Evolutionary conservation across 2,888 invertebrate genomes (phyloP), one percentile per base, ranked within the genome.

Genomic region (Miltochrista miniata): DNA sequence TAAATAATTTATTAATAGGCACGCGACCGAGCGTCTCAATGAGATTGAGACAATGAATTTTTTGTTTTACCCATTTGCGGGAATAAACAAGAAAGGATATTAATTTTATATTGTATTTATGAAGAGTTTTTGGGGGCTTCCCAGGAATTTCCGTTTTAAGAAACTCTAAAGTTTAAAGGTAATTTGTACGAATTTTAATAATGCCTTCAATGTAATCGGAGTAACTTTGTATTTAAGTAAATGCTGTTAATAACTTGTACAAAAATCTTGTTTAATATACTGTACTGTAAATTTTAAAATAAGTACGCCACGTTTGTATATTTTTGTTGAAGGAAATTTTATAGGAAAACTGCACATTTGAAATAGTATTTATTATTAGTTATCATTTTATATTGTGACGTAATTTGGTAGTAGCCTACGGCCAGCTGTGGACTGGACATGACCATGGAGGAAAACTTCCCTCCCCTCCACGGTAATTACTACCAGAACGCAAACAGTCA

Each of bases 71-170:
- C 49, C 64, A 61, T 64, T 64, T 50, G 45, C 42, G 36, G 45
- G 45, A 56, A 51, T 61, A 61, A 65, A 56, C 64, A 58, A 46
- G 53, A 57, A 46, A 36, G 48, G 51, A 45, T 59, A 53, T 64
- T 64, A 48, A 58, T 58, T 67, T 64, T 52, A 39, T 48, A 44
- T 56, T 50, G 51, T 68, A 49, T 68, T 68, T 61, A 45, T 36
- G 45, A 51, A 58, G 44, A 40, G 51, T 46, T 50, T 60, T 61
- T 52, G 61, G 61, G 54, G 51, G 43, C 40, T 54, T 51, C 48
- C 52, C 58, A 58, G 39, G 45, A 33, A 39, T 14, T 39, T 45
- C 14, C 45, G 18, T 59, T 54, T 41, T 45, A 45, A 35, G n/a
- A 13, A 51, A 51, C 15, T 33, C 42, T 33, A 39, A 41, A 38